Percentiles rank a stretch among this genome's conserved stretches.
Evolutionary conservation across 2,797 vertebrate species (phyloP).

Genomic region (Karalla daura): DNA sequence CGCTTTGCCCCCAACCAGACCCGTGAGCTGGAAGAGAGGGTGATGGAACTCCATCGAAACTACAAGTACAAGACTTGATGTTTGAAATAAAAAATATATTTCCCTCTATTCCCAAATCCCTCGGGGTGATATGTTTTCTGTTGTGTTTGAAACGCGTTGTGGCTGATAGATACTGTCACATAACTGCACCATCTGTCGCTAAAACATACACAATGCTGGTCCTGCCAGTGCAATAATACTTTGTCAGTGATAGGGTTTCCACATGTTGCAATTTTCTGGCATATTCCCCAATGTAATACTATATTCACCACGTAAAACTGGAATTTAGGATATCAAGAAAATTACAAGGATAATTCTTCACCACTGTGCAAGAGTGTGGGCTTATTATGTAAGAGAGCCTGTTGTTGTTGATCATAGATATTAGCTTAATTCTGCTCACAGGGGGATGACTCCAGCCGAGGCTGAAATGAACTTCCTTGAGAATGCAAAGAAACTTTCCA

Average conservation of each 20-base stretch:
- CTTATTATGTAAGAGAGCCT: slow-evolving; percentile 40
- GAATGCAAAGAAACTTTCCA: slow-evolving; percentile 98
- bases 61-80: slow-evolving; percentile 87
- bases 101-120: slow-evolving; percentile 12
- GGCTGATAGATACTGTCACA: slow-evolving; percentile 36
- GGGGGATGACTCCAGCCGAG: slow-evolving; percentile 97
- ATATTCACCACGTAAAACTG: slow-evolving; percentile 9
- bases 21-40: slow-evolving; percentile 94
- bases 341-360: slow-evolving; percentile 29
- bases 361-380: slow-evolving; percentile 25
- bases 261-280: slow-evolving; percentile 41
- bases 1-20: slow-evolving; percentile 97
- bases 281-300: slow-evolving; percentile 11
- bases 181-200: slow-evolving; percentile 53
- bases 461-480: slow-evolving; percentile 98
- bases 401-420: slow-evolving; percentile 34
- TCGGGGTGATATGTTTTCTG: slow-evolving; percentile 13
- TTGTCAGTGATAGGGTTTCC: slow-evolving; percentile 36
- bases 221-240: slow-evolving; percentile 28
- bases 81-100: slow-evolving; percentile 21
- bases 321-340: slow-evolving; percentile 31
- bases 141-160: slow-evolving; percentile 19
- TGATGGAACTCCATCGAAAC: slow-evolving; percentile 96
- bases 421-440: slow-evolving; percentile 70
- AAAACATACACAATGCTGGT: slow-evolving; percentile 23